Percentiles rank a stretch among this genome's conserved stretches.
Conservation (phyloP, 1,140 invertebrate genomes). For the Ridgeia piscesae region DNA sequence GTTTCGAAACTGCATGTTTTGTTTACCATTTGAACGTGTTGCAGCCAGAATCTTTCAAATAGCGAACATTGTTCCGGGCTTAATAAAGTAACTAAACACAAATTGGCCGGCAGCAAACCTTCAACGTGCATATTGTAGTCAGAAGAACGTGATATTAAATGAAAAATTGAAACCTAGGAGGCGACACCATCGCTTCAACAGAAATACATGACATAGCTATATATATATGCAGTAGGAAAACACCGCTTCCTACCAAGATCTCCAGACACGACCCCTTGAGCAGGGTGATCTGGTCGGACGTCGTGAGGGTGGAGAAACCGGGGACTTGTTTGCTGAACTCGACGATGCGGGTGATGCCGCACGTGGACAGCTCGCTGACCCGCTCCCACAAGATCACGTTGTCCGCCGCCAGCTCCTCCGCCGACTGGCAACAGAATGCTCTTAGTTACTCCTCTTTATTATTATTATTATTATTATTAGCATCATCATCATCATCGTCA, state of each 20-base stretch:
- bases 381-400: slow-evolving; percentile 48
- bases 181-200: not conserved
- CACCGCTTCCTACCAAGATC: slow-evolving; percentile 50
- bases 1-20: too few relatives aligned
- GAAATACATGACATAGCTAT: not conserved
- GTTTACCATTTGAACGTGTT: too few relatives aligned
- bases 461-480: too few relatives aligned
- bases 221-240: not conserved
- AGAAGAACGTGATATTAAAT: too few relatives aligned
- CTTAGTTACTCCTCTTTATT: too few relatives aligned
- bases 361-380: slow-evolving; percentile 51
- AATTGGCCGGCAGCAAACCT: too few relatives aligned
- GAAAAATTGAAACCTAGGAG: too few relatives aligned
- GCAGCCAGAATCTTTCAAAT: too few relatives aligned
- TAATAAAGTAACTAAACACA: too few relatives aligned
- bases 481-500: too few relatives aligned
- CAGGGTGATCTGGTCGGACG: slow-evolving; percentile 55
- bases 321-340: slow-evolving; percentile 55
- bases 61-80: too few relatives aligned
- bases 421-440: not conserved
- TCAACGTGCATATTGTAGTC: too few relatives aligned
- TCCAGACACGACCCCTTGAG: slow-evolving; percentile 57
- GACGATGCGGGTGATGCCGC: slow-evolving; percentile 53
- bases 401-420: not conserved
- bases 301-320: slow-evolving; percentile 48